These are phyloP conservation scores for Varanus komodoensis DNA, from an alignment of 2,113 vertebrate species.

Conservation along the genomic window DNA sequence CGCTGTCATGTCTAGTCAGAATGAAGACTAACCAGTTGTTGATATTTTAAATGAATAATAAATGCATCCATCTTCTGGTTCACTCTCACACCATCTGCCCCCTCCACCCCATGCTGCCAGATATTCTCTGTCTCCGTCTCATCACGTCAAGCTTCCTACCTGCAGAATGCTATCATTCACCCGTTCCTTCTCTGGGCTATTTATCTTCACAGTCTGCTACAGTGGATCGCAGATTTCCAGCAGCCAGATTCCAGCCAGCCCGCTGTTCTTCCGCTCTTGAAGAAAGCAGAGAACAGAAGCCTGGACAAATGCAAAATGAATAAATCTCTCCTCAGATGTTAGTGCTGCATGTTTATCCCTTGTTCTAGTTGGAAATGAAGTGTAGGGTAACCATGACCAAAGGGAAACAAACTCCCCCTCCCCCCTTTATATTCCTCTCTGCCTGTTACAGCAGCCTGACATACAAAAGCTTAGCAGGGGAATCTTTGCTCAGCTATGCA, in stretches of 20 bases:
- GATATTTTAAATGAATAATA: constrained; percentile 23
- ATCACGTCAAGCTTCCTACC: neutral
- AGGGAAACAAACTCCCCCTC: neutral
- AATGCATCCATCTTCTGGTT: neutral
- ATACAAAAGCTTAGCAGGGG: neutral
- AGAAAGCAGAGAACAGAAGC: constrained; percentile 7
- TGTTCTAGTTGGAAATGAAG: neutral
- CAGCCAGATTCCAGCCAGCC: neutral
- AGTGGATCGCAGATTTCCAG: neutral
- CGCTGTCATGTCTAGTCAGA: neutral
- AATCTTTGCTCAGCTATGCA: neutral
- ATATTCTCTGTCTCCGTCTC: neutral
- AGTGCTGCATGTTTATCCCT: neutral
- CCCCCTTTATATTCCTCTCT: neutral
- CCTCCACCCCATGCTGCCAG: neutral
- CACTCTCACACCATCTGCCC: neutral
- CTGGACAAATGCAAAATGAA: constrained; percentile 8
- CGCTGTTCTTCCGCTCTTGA: constrained; percentile 29
- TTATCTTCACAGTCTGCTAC: constrained; percentile 24
- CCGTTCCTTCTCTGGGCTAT: constrained; percentile 11
- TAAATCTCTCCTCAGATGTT: neutral
- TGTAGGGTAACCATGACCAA: neutral
- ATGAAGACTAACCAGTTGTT: neutral
- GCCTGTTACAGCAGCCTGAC: neutral
- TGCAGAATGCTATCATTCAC: neutral